Conservation (phyloP, 2,797 vertebrate species). For the Merluccius polli region DNA sequence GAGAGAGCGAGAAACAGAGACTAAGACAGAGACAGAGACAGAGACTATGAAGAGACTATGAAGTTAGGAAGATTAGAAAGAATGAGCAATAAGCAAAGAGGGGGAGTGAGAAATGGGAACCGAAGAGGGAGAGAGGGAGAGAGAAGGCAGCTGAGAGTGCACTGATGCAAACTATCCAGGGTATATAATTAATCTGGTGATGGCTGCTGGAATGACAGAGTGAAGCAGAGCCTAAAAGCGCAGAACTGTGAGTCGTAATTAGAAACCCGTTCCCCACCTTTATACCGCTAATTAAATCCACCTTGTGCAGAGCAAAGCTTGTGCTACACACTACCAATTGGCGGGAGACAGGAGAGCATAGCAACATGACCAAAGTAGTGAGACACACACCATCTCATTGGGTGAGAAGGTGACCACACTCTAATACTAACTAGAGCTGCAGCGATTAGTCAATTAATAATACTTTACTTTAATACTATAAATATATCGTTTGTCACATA, state of each 20-base stretch:
- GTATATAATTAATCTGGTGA: constrained; percentile 50
- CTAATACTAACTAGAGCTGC: no score
- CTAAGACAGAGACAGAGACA: constrained; percentile 23
- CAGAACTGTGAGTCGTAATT: constrained; percentile 40
- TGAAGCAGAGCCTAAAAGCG: constrained; percentile 28
- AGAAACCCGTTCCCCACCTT: constrained; percentile 30
- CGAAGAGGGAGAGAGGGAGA: constrained; percentile 22
- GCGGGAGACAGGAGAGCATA: not conserved
- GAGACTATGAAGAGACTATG: no score
- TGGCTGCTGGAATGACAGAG: constrained; percentile 48
- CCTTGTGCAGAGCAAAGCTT: not conserved
- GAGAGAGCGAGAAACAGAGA: constrained; percentile 21
- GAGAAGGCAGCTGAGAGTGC: constrained; percentile 11
- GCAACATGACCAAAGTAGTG: not conserved
- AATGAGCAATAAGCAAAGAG: no score
- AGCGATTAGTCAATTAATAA: no score
- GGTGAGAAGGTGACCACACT: not conserved
- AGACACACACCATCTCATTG: not conserved
- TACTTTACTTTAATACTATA: no score
- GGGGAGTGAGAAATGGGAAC: constrained; percentile 26
- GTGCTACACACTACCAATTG: not conserved
- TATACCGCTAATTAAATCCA: not conserved
- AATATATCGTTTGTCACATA: no score
- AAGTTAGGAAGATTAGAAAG: no score
- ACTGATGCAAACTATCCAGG: constrained; percentile 34